Base-by-base conservation (phyloP, 2,113 vertebrate genomes). In the Gallinago paraguaiae region DNA sequence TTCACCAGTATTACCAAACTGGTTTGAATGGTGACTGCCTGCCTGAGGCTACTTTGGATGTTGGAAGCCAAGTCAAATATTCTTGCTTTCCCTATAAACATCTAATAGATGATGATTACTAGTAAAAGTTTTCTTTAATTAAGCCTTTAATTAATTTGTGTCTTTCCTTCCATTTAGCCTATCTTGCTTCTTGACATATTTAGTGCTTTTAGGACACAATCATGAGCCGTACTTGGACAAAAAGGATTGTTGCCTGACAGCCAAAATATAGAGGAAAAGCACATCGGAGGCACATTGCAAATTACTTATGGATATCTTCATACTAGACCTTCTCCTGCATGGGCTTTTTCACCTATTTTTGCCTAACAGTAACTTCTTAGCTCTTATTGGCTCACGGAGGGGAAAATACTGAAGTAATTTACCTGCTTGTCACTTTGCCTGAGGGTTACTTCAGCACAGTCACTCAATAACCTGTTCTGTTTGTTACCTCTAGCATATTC, bases 401-500 rank as follows among this genome's bases (percentile, higher is more conserved):
- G 39, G 60, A 53, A 87, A 91, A 94, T 63, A 61, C 80, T 90
- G 60, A 88, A 53, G 85, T 68, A 71, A 88, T 90, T 93, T 93
- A 79, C 16, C 45, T 16, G n/a, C 30, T 70, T 92, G 57, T 88
- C 56, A 53, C 86, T 95, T 95, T 95, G 46, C 83, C 80, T 43
- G 69, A 68, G 68, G 57, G 60, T 88, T 79, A 28, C 64, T 95
- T 87, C 80, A 83, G 85, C 35, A 28, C 68, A 91, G 65, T 88
- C 69, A 63, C 50, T 94, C 82, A 43, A 54, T 87, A 87, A 94
- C 28, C 76, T 93, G 71, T 16, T 92, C 90, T 94, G 87, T 95
- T 95, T 95, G 74, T 97, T 92, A 90, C 43, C 64, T 91, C 46
- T 72, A 71, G 50, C 41, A 37, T 71, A 75, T 85, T 94, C 76